Evolutionary conservation across 2,113 vertebrate genomes (phyloP).

Genomic region (Leptodactylus fuscus): DNA sequence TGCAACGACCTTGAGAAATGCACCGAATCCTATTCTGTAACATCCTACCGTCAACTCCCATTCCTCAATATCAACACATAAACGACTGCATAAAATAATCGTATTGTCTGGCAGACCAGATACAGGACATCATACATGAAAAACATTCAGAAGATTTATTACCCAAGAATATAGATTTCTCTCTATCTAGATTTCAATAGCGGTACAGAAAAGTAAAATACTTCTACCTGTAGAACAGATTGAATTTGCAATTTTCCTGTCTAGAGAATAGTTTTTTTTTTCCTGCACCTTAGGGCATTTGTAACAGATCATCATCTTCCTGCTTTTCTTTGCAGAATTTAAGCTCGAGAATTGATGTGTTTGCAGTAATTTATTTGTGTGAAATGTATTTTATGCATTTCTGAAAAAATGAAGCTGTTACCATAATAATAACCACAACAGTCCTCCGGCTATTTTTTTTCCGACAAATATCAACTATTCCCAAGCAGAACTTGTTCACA

Average conservation of each 20-base stretch:
- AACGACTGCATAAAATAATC: slow-evolving; percentile 28
- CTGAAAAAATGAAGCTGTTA: slow-evolving; percentile 40
- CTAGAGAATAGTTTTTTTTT: slow-evolving; percentile 48
- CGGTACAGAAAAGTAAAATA: slow-evolving; percentile 39
- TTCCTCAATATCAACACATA: slow-evolving; percentile 31
- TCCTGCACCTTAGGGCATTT: slow-evolving; percentile 47
- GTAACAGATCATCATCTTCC: slow-evolving; percentile 56
- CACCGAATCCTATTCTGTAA: not conserved
- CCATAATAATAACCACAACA: slow-evolving; percentile 19
- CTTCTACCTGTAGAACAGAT: slow-evolving; percentile 42
- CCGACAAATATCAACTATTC: not conserved
- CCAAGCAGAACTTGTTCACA: not conserved
- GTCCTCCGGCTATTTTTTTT: not conserved
- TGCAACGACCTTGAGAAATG: slow-evolving; percentile 36
- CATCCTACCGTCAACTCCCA: slow-evolving; percentile 16
- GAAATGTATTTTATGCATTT: slow-evolving; percentile 47
- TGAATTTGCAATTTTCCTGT: slow-evolving; percentile 54
- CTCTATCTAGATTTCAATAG: slow-evolving; percentile 40
- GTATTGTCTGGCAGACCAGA: slow-evolving; percentile 20
- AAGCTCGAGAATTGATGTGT: slow-evolving; percentile 48
- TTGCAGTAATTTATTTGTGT: slow-evolving; percentile 49
- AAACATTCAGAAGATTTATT: slow-evolving; percentile 46
- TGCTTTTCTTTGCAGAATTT: slow-evolving; percentile 56
- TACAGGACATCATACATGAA: slow-evolving; percentile 51
- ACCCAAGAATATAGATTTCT: slow-evolving; percentile 41